A percentile compares a stretch with the other conserved stretches of the same genome.
Evolutionary conservation across 2,888 invertebrate species (phyloP).

Genomic region (Dolomedes plantarius): DNA sequence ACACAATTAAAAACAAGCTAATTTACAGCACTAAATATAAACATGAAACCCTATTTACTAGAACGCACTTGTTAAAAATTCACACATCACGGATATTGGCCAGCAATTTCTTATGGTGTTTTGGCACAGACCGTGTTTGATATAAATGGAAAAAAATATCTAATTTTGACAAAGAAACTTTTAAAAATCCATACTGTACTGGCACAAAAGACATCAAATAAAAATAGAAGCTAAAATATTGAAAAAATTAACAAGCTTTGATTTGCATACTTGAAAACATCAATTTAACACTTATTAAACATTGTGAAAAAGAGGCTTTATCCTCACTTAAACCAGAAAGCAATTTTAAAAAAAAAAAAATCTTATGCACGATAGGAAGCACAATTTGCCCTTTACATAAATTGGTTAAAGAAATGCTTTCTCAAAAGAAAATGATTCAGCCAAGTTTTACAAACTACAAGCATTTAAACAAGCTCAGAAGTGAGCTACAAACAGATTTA

Average conservation of each 20-base stretch:
- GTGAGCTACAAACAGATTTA: slow-evolving; percentile 37
- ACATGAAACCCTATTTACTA: not conserved
- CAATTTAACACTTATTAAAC: slow-evolving; percentile 40
- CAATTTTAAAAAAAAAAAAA: slow-evolving; percentile 33
- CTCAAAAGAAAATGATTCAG: not conserved
- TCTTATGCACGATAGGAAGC: slow-evolving; percentile 13
- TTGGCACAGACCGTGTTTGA: slow-evolving; percentile 44
- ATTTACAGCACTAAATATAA: slow-evolving; percentile 13
- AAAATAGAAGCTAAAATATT: slow-evolving; percentile 43
- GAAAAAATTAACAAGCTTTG: slow-evolving; percentile 60
- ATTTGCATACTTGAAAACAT: slow-evolving; percentile 34
- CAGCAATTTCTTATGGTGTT: slow-evolving; percentile 23
- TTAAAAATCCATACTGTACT: slow-evolving; percentile 27
- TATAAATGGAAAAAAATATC: not conserved
- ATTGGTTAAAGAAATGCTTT: not conserved
- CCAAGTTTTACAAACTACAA: slow-evolving; percentile 38
- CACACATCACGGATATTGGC: slow-evolving; percentile 17
- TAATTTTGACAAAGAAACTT: not conserved
- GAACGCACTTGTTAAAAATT: not conserved
- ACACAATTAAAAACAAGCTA: slow-evolving; percentile 5
- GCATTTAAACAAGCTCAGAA: slow-evolving; percentile 43
- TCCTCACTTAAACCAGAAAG: slow-evolving; percentile 15
- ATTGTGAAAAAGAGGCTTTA: slow-evolving; percentile 19
- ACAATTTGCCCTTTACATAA: slow-evolving; percentile 19
- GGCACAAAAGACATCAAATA: slow-evolving; percentile 57